Conservation (phyloP, 2,888 invertebrate genomes). For the Globia sparganii region DNA sequence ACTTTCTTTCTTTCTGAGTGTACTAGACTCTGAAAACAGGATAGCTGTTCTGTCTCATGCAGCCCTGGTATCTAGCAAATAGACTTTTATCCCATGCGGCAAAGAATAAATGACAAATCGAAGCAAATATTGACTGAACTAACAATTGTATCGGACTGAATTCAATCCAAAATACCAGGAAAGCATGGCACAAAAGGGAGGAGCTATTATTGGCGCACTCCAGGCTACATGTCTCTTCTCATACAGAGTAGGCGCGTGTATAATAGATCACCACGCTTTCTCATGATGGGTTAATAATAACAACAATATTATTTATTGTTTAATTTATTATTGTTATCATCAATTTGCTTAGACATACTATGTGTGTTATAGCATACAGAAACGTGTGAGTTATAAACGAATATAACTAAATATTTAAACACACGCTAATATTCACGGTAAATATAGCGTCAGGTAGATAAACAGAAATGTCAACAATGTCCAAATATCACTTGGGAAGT, state of each 20-base stretch:
- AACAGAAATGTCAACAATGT: conserved; percentile 34
- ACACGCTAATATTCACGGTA: conserved; percentile 34
- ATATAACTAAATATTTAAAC: conserved; percentile 51
- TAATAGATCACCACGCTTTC: too few relatives aligned
- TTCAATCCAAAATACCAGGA: too few relatives aligned
- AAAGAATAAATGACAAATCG: too few relatives aligned
- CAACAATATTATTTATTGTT: not conserved
- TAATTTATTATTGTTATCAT: not conserved
- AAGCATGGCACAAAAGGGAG: too few relatives aligned
- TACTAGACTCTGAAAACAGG: not conserved
- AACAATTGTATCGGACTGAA: too few relatives aligned
- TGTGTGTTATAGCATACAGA: not conserved
- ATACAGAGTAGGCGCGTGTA: too few relatives aligned
- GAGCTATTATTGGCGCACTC: too few relatives aligned
- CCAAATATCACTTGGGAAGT: conserved; percentile 42
- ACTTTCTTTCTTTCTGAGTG: not conserved
- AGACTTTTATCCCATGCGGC: too few relatives aligned
- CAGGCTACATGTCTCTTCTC: too few relatives aligned
- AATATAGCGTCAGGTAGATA: conserved; percentile 41
- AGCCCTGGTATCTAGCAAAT: not conserved
- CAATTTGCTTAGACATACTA: conserved; percentile 1
- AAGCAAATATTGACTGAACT: too few relatives aligned
- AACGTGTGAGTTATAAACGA: conserved; percentile 25
- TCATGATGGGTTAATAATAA: not conserved
- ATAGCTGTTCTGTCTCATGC: not conserved